Conservation (phyloP, 1,140 invertebrate genomes). For the Drosophila pandora region DNA sequence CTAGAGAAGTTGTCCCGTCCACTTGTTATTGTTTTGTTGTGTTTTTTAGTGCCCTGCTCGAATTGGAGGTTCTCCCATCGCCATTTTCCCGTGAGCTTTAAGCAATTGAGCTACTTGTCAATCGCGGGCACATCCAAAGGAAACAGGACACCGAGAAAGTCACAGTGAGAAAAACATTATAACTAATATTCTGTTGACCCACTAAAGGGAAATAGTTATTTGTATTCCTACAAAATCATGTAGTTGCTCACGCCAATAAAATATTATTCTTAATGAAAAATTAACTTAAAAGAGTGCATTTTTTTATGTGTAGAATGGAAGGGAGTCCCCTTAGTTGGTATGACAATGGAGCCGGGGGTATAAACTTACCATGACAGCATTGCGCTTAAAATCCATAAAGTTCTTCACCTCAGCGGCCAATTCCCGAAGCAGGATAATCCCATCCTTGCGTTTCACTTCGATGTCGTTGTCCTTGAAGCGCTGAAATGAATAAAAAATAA, state of each 20-base stretch:
- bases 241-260: too few species aligned
- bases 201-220: too few species aligned
- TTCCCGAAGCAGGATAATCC: constrained; percentile 91
- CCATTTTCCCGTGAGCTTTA: constrained; percentile 37
- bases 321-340: neutral
- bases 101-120: constrained; percentile 75
- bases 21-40: constrained; percentile 61
- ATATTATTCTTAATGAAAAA: too few species aligned
- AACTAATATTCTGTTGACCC: too few species aligned
- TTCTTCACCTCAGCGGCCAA: constrained; percentile 94
- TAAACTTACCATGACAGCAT: constrained; percentile 92
- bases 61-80: constrained; percentile 39
- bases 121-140: constrained; percentile 43
- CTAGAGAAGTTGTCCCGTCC: constrained; percentile 33
- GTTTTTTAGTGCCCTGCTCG: constrained; percentile 55
- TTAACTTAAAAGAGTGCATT: neutral
- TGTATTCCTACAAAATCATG: too few species aligned
- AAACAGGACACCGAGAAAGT: neutral
- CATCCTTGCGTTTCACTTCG: constrained; percentile 90
- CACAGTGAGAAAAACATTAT: constrained; percentile 3
- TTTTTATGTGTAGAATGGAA: neutral
- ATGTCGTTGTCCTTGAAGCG: constrained; percentile 91
- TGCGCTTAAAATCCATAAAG: constrained; percentile 95
- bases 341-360: constrained; percentile 4
- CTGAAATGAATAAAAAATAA: constrained; percentile 84